Conservation (phyloP, 2,113 vertebrate genomes). For the Syngnathus scovelli region DNA sequence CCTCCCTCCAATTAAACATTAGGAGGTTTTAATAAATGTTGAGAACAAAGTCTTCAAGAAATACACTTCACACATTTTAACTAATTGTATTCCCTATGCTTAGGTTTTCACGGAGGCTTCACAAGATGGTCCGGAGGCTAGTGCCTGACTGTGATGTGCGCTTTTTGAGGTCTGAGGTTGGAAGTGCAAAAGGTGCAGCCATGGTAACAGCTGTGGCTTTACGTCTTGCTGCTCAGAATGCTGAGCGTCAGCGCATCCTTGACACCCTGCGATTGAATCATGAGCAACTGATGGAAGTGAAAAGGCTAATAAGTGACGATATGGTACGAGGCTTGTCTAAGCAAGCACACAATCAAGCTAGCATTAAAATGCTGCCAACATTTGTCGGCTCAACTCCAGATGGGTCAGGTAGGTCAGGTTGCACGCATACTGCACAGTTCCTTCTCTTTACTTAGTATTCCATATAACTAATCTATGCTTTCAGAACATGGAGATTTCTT, state of each 20-base stretch:
- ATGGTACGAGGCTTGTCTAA: slow-evolving; percentile 80
- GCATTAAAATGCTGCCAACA: slow-evolving; percentile 91
- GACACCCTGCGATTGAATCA: slow-evolving; percentile 77
- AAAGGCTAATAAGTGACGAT: slow-evolving; percentile 76
- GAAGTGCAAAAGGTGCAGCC: slow-evolving; percentile 91
- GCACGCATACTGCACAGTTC: not conserved
- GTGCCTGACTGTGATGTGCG: slow-evolving; percentile 89
- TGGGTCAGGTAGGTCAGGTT: slow-evolving; percentile 78
- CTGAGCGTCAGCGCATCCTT: slow-evolving; percentile 78
- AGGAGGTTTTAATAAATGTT: too few relatives aligned
- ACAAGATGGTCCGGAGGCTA: slow-evolving; percentile 84
- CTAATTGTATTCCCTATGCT: not conserved
- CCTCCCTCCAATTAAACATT: too few relatives aligned
- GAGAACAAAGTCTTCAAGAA: not conserved
- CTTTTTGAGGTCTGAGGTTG: slow-evolving; percentile 86
- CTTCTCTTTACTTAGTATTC: not conserved
- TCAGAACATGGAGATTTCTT: slow-evolving; percentile 91
- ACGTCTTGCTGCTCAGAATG: slow-evolving; percentile 80
- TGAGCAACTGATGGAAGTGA: slow-evolving; percentile 85
- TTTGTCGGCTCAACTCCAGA: slow-evolving; percentile 89
- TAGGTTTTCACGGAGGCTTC: slow-evolving; percentile 85
- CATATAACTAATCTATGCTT: not conserved
- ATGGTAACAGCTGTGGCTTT: slow-evolving; percentile 96
- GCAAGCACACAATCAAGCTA: slow-evolving; percentile 69
- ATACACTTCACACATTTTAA: not conserved